Conservation (phyloP, 2,888 invertebrate species). For the Leucania comma region DNA sequence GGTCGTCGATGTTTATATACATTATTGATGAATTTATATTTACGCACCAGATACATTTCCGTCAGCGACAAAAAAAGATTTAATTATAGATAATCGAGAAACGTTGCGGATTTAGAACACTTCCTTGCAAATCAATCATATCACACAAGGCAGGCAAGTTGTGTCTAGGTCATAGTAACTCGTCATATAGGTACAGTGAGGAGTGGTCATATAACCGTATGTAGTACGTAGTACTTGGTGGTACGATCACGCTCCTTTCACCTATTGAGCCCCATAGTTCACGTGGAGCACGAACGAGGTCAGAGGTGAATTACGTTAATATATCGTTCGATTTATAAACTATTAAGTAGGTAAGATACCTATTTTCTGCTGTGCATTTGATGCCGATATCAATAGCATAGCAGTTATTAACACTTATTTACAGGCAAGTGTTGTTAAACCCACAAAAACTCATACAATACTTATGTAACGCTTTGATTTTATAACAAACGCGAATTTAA, state of each 20-base stretch:
- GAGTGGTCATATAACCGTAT: slow-evolving; percentile 46
- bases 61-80: slow-evolving; percentile 5
- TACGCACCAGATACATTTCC: slow-evolving; percentile 23
- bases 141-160: slow-evolving; percentile 28
- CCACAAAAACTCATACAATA: not conserved
- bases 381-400: slow-evolving; percentile 7
- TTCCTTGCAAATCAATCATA: slow-evolving; percentile 38
- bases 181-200: slow-evolving; percentile 35
- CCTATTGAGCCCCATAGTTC: slow-evolving; percentile 79
- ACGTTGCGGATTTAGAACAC: not conserved
- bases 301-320: slow-evolving; percentile 78
- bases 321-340: slow-evolving; percentile 47
- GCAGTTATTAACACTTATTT: slow-evolving; percentile 11
- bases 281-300: slow-evolving; percentile 80
- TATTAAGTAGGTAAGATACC: slow-evolving; percentile 20
- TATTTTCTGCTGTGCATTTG: slow-evolving; percentile 15
- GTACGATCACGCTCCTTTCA: slow-evolving; percentile 79
- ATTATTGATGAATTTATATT: slow-evolving; percentile 23
- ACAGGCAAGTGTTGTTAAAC: not conserved
- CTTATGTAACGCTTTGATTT: not conserved
- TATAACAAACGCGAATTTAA: not conserved
- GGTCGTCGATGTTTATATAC: slow-evolving; percentile 30
- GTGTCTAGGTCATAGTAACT: slow-evolving; percentile 53
- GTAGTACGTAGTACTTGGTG: slow-evolving; percentile 48
- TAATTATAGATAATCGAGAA: not conserved